A percentile compares a stretch with the other conserved stretches of the same genome.
Evolutionary conservation across 2,797 vertebrate species (phyloP).

Genomic region (Cheirogaleus major): DNA sequence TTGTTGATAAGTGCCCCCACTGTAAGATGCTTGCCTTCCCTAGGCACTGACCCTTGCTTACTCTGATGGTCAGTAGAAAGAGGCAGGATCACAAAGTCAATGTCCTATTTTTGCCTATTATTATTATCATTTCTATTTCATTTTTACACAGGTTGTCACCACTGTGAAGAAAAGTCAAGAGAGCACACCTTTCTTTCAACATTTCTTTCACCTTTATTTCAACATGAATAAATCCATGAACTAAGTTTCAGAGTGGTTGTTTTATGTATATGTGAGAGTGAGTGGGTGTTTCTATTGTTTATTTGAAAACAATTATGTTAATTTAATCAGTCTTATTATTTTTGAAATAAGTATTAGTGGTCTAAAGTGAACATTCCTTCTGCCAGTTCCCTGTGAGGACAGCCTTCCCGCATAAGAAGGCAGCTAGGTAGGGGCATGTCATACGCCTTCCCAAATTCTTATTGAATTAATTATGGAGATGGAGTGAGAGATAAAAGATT

Average conservation of each 20-base stretch:
- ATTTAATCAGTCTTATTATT: neutral
- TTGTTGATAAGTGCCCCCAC: neutral
- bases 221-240: neutral
- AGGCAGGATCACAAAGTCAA: neutral
- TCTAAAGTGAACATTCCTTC: neutral
- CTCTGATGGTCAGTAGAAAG: neutral
- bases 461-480: constrained; percentile 47
- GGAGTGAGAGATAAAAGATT: constrained; percentile 33
- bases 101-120: neutral
- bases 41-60: neutral
- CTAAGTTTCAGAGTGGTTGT: neutral
- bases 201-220: too few relatives aligned
- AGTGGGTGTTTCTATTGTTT: neutral
- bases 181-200: neutral
- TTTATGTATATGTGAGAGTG: neutral
- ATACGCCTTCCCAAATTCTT: neutral
- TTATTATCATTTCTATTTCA: neutral
- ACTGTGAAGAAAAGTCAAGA: neutral
- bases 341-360: neutral
- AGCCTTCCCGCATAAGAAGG: neutral
- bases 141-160: neutral
- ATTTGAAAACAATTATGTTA: neutral
- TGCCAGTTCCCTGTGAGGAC: neutral
- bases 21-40: neutral
- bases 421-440: neutral